Base-by-base conservation (phyloP, 2,888 invertebrate genomes). In the Drosophila birchii region DNA sequence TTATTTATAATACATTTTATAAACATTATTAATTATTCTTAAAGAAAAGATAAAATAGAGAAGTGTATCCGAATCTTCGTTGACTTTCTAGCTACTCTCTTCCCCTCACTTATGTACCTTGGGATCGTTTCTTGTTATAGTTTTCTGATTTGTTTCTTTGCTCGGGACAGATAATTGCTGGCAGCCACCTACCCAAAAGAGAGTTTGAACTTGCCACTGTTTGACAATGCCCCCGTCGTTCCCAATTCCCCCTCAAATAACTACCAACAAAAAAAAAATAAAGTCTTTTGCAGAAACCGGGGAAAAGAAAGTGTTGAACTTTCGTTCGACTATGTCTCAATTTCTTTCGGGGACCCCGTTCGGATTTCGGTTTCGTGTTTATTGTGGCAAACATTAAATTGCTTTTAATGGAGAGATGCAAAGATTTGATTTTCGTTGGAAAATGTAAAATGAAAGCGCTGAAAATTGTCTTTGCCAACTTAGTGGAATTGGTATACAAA, bases 221-320 rank as follows among this genome's bases (percentile, higher is more conserved):
- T 76, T 56, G 79, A 49, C 60, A 41, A 34, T 23, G 39, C 56
- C 66, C 66, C 45, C 74, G 3, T 14, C 11, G 9, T 11, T 12
- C 16, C 51, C 1, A 49, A 8, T 1, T 1, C 45, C 41, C 53
- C 45, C 34, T 39, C 18, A 12, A 34, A 49, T 20, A 54, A 11
- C 8, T 14, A 39, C 54, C 14, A 18, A 14, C 9, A 26, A 23
- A 11, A 9, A 14, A 14, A 26, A 23, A 11, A 9, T 3, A 20
- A 14, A 41, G 16, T 49, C 34, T 39, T 20, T 20, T 23, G 34
- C 51, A 20, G 58, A 61, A 61, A 38, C 36, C 20, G 58, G 43
- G 60, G 53, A 85, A 83, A 82, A 87, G 86, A 83, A 83, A 83
- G 83, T 82, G 78, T 75, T 83, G 76, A 82, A 86, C 81, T 86